phyloP scores from a whole-genome alignment of 1,140 invertebrate genomes.

The Leucophenga varia region DNA sequence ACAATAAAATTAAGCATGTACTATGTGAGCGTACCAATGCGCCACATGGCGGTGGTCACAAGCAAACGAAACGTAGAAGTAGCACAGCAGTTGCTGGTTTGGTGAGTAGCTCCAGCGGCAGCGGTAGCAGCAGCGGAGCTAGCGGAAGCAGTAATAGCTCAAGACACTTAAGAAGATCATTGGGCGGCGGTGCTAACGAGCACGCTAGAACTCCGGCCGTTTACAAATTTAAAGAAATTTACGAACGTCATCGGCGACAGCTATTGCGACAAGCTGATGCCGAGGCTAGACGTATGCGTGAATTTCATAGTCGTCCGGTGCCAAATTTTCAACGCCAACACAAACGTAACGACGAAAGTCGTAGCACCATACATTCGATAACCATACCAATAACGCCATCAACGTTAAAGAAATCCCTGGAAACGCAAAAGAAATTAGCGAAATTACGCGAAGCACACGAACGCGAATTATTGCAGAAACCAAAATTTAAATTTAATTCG shows the following conservation, averaged over 20 bases:
- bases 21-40: too few species aligned
- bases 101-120: too few species aligned
- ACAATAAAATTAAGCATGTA: too few species aligned
- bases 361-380: conserved; percentile 1
- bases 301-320: conserved; percentile 25
- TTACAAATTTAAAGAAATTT: conserved; percentile 13
- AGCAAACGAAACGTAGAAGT: too few species aligned
- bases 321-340: conserved; percentile 25
- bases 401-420: conserved; percentile 17
- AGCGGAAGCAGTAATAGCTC: too few species aligned
- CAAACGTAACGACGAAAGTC: conserved; percentile 10
- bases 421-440: neutral
- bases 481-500: neutral
- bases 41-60: too few species aligned
- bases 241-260: conserved; percentile 4
- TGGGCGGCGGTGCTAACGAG: too few species aligned
- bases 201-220: neutral
- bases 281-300: too few species aligned
- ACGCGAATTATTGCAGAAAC: neutral
- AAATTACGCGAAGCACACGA: neutral
- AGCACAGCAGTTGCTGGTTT: too few species aligned
- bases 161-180: too few species aligned
- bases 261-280: neutral
- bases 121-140: too few species aligned
- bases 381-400: conserved; percentile 21